phyloP scores from a whole-genome alignment of 2,888 invertebrate species.

The Drosophila quinaria region DNA sequence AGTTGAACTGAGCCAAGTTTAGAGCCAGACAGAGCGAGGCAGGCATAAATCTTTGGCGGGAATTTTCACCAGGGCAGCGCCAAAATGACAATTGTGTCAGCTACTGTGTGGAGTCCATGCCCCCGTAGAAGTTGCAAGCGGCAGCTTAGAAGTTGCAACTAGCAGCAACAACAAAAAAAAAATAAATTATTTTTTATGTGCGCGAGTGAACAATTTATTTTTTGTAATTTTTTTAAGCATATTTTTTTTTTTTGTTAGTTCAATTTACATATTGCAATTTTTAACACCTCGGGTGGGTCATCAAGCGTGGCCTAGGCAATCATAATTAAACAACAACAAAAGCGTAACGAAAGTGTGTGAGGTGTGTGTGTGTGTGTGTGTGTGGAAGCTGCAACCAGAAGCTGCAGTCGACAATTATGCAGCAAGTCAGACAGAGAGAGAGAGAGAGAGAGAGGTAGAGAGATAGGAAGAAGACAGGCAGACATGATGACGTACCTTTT shows the following conservation, averaged over 20 bases:
- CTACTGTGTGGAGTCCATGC: constrained; percentile 78
- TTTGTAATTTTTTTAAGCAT: constrained; percentile 6
- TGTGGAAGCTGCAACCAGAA: constrained; percentile 60
- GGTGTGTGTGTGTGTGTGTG: constrained; percentile 16
- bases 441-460: not conserved
- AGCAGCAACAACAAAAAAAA: constrained; percentile 43
- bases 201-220: constrained; percentile 65
- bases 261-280: constrained; percentile 85
- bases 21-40: constrained; percentile 21
- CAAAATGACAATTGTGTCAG: constrained; percentile 85
- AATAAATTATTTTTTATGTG: constrained; percentile 75
- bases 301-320: constrained; percentile 72
- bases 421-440: constrained; percentile 25
- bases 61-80: constrained; percentile 73
- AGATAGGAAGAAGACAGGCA: constrained; percentile 23
- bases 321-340: constrained; percentile 65
- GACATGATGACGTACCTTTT: constrained; percentile 81
- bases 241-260: constrained; percentile 26
- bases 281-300: constrained; percentile 85
- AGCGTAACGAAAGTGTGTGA: constrained; percentile 43
- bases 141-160: constrained; percentile 42
- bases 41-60: constrained; percentile 76
- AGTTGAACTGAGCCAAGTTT: constrained; percentile 8
- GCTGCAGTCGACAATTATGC: constrained; percentile 67
- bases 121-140: constrained; percentile 20